Percentiles rank a stretch among this genome's conserved stretches.
phyloP scores from a whole-genome alignment of 2,888 invertebrate genomes.

The Drosophila cyrtoloma region DNA sequence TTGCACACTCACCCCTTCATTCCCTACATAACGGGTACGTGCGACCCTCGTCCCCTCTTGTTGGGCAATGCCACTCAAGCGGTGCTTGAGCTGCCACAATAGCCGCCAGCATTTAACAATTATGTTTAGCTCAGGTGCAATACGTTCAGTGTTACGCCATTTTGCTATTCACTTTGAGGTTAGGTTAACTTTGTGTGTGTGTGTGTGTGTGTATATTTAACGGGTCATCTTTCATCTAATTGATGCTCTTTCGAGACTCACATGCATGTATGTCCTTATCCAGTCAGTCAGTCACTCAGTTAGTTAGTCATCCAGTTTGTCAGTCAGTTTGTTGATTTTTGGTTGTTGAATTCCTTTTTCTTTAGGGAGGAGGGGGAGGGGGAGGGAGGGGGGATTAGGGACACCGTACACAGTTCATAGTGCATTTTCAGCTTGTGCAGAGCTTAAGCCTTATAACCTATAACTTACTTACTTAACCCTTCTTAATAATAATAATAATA shows the following conservation, averaged over 20 bases:
- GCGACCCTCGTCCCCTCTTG: background rate
- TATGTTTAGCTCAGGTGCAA: slow-evolving; percentile 41
- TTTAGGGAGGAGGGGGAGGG: background rate
- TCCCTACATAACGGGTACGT: background rate
- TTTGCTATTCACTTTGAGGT: slow-evolving; percentile 30
- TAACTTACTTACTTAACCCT: slow-evolving; percentile 24
- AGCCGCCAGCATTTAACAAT: slow-evolving; percentile 44
- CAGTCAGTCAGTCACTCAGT: slow-evolving; percentile 26
- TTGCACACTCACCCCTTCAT: background rate
- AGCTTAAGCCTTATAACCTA: slow-evolving; percentile 36
- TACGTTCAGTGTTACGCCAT: slow-evolving; percentile 17
- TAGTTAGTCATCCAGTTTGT: slow-evolving; percentile 11
- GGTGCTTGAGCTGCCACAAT: slow-evolving; percentile 47
- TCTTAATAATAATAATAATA: slow-evolving; percentile 14
- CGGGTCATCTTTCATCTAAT: slow-evolving; percentile 45
- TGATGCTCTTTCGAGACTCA: slow-evolving; percentile 32
- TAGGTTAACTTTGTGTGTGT: slow-evolving; percentile 7
- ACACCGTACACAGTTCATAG: slow-evolving; percentile 36
- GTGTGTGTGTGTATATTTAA: slow-evolving; percentile 22
- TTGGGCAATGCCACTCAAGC: slow-evolving; percentile 44
- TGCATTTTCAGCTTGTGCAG: slow-evolving; percentile 53
- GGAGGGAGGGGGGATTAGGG: background rate
- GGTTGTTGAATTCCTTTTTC: background rate
- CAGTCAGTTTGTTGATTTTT: slow-evolving; percentile 13
- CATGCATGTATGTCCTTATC: slow-evolving; percentile 26